Conservation (phyloP, 2,113 vertebrate genomes). For the Notothenia rossii region DNA sequence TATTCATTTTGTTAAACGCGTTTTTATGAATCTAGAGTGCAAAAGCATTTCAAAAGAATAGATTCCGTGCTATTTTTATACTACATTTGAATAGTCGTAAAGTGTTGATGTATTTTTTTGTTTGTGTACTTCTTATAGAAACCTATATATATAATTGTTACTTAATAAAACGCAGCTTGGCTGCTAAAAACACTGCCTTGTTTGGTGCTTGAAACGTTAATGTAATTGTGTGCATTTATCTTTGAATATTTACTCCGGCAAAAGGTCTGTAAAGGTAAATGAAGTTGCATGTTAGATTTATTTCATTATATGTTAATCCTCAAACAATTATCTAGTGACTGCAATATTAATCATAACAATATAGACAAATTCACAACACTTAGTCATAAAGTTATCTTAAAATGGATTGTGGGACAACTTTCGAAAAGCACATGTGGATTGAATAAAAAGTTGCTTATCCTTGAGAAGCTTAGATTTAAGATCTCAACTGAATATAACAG, state of each 20-base stretch:
- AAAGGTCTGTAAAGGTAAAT: background rate
- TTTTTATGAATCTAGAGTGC: background rate
- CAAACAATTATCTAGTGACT: background rate
- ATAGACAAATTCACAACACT: background rate
- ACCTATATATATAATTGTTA: constrained; percentile 49
- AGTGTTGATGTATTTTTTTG: constrained; percentile 34
- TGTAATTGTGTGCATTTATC: no score
- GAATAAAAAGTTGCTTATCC: background rate
- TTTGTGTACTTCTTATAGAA: constrained; percentile 60
- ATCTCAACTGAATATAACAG: background rate
- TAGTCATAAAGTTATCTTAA: constrained; percentile 6
- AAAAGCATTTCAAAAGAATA: constrained; percentile 42
- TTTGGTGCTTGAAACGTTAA: constrained; percentile 2
- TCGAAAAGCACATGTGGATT: background rate
- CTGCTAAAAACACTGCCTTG: constrained; percentile 22
- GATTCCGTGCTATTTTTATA: constrained; percentile 68
- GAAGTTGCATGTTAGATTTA: background rate
- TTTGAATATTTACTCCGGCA: background rate
- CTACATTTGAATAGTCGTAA: constrained; percentile 54
- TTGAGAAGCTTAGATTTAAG: background rate
- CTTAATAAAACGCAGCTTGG: constrained; percentile 66
- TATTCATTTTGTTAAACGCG: background rate
- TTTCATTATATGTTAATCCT: background rate
- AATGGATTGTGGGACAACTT: background rate
- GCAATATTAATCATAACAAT: background rate